Evolutionary conservation across 2,888 invertebrate species (phyloP).

Genomic region (Flabesymbios commensalis): DNA sequence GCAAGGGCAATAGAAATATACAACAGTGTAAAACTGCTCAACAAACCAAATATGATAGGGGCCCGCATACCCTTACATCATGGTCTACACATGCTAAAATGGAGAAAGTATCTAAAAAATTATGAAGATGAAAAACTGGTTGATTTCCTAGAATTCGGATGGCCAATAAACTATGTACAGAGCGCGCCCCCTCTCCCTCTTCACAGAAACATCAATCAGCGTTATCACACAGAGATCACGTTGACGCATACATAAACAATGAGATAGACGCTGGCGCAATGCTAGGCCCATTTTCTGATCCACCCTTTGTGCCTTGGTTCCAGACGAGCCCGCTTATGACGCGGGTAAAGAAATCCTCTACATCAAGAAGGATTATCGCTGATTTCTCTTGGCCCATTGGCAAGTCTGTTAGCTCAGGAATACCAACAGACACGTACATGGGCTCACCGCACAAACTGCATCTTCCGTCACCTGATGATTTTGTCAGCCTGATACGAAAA

Average conservation of each 20-base stretch:
- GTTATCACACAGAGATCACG: neutral
- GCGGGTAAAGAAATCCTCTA: neutral
- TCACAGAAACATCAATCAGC: neutral
- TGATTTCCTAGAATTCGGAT: neutral
- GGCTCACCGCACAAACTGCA: neutral
- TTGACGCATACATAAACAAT: neutral
- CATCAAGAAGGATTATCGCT: neutral
- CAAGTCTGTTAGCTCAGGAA: neutral
- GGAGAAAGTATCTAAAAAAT: neutral
- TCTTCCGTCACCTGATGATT: neutral
- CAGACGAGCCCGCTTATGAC: neutral
- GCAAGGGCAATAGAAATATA: no score
- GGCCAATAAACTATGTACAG: neutral
- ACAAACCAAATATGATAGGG: neutral
- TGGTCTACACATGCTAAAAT: neutral
- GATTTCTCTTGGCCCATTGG: neutral
- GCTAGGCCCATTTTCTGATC: neutral
- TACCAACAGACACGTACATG: neutral
- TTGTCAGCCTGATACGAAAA: neutral
- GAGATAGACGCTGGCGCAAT: neutral
- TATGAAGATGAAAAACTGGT: neutral
- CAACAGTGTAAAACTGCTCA: no score
- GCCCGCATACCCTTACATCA: neutral
- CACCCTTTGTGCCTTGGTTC: neutral
- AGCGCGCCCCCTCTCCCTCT: neutral